Conservation (phyloP, 2,888 invertebrate genomes). For the Theretra japonica region DNA sequence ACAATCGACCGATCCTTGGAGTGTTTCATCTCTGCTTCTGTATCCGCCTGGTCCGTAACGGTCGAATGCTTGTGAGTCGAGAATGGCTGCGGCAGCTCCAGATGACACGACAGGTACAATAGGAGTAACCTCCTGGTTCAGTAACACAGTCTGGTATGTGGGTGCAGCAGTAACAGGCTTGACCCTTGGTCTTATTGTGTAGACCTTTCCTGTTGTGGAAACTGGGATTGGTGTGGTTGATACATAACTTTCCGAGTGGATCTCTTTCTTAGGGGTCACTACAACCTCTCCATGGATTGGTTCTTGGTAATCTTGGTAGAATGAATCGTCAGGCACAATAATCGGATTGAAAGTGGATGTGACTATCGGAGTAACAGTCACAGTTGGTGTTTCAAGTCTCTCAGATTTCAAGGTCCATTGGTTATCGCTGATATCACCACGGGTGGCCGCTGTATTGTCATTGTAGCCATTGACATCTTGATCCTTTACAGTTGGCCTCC, state of each 20-base stretch:
- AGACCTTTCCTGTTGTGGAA: constrained; percentile 64
- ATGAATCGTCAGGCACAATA: constrained; percentile 80
- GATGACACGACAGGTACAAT: constrained; percentile 49
- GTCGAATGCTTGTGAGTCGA: constrained; percentile 81
- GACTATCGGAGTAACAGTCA: constrained; percentile 62
- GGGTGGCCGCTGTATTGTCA: constrained; percentile 60
- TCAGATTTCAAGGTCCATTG: constrained; percentile 62
- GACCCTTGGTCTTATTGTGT: constrained; percentile 67
- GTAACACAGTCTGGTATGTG: constrained; percentile 71
- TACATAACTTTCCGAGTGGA: constrained; percentile 58
- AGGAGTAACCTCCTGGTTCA: constrained; percentile 68
- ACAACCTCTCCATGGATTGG: constrained; percentile 58
- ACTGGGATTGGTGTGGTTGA: constrained; percentile 63
- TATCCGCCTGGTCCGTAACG: constrained; percentile 87
- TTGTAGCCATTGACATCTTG: constrained; percentile 63
- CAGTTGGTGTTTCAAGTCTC: constrained; percentile 50
- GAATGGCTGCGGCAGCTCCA: constrained; percentile 48
- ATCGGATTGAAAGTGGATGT: constrained; percentile 77
- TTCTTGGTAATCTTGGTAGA: constrained; percentile 75
- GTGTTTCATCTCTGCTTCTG: constrained; percentile 84
- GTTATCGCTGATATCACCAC: constrained; percentile 62
- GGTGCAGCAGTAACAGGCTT: constrained; percentile 75
- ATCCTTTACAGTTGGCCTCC: constrained; percentile 63
- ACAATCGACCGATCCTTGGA: constrained; percentile 86
- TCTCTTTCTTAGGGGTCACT: constrained; percentile 57